These are phyloP conservation scores for Drosophila sechellia DNA, from an alignment of 1,140 invertebrate genomes.

Conservation along the genomic window DNA sequence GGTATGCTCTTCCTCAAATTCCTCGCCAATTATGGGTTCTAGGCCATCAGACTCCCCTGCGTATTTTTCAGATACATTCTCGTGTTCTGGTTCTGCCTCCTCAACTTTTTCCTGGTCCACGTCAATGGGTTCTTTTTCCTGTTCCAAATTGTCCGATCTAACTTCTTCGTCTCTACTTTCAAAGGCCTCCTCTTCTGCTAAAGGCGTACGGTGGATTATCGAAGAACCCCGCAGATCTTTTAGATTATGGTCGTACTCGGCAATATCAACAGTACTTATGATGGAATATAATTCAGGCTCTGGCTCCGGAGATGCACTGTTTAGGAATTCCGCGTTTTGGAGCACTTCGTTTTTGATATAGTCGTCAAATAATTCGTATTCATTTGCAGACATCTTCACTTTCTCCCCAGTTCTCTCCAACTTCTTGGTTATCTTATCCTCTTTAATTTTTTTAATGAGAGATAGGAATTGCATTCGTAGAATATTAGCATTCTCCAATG, in stretches of 20 bases:
- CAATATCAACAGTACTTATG: neutral
- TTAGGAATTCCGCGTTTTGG: neutral
- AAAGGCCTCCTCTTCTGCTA: neutral
- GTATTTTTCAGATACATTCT: neutral
- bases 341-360: neutral
- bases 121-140: neutral
- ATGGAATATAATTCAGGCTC: neutral
- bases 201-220: neutral
- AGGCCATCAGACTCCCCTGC: too few relatives aligned
- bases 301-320: too few relatives aligned
- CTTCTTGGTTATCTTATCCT: constrained; percentile 3
- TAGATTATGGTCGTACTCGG: neutral
- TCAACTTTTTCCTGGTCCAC: neutral
- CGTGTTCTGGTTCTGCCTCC: neutral
- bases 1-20: constrained; percentile 1
- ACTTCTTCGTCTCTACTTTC: neutral
- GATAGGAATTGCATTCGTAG: neutral
- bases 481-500: too few relatives aligned
- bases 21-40: neutral
- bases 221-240: neutral
- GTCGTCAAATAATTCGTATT: neutral
- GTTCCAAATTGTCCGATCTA: neutral
- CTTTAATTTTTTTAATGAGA: constrained; percentile 12
- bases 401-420: neutral
- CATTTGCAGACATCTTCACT: neutral